Conservation (phyloP, 2,888 invertebrate genomes). For the Pristionchus arcanus region DNA sequence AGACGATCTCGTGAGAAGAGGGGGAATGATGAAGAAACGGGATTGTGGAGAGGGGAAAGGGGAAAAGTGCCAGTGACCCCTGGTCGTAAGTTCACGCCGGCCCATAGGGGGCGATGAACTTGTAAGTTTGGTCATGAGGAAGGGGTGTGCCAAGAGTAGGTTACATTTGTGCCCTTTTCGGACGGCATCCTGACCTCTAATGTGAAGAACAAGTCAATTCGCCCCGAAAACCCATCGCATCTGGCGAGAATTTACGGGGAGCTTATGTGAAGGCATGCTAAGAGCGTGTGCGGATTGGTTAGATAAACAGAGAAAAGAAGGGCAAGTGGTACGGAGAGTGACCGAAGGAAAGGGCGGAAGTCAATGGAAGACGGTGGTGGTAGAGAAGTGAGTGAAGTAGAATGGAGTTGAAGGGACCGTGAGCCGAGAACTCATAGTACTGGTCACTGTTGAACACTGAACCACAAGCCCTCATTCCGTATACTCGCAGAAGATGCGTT, state of each 20-base stretch:
- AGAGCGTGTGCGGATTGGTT: slow-evolving; percentile 24
- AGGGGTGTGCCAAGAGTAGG: background rate
- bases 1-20: slow-evolving; percentile 29
- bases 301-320: slow-evolving; percentile 41
- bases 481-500: no score
- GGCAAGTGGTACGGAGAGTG: slow-evolving; percentile 50
- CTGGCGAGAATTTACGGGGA: background rate
- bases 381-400: background rate
- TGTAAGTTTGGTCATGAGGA: no score
- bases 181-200: no score
- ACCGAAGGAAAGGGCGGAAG: background rate
- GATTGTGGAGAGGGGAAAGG: slow-evolving; percentile 1
- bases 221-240: background rate
- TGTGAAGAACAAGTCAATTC: no score
- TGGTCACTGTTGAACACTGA: no score
- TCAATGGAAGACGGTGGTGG: background rate
- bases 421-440: no score
- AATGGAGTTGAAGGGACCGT: background rate
- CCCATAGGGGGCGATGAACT: background rate
- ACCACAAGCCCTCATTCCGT: no score
- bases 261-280: background rate
- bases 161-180: no score
- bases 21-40: background rate
- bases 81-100: background rate
- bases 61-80: slow-evolving; percentile 6